Evolutionary conservation across 2,888 invertebrate species (phyloP).

Genomic region (Phlogophora meticulosa): DNA sequence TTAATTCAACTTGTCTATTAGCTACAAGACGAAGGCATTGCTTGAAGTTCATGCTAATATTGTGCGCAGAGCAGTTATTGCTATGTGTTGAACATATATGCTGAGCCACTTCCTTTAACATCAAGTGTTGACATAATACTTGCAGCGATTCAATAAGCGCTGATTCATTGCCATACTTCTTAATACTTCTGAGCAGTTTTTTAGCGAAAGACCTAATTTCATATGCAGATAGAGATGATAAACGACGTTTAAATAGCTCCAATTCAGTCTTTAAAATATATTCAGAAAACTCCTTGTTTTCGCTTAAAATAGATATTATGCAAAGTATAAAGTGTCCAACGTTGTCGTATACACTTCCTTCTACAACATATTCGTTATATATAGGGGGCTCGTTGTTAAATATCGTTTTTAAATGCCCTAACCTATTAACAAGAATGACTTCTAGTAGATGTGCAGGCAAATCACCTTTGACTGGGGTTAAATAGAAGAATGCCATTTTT

Average conservation of each 20-base stretch:
- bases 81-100: constrained; percentile 77
- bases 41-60: constrained; percentile 89
- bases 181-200: constrained; percentile 77
- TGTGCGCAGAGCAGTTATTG: constrained; percentile 73
- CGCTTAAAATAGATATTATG: constrained; percentile 78
- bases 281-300: constrained; percentile 75
- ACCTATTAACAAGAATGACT: constrained; percentile 87
- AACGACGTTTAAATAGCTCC: constrained; percentile 77
- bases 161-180: constrained; percentile 69
- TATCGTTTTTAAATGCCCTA: constrained; percentile 87
- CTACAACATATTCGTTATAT: constrained; percentile 91
- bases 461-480: constrained; percentile 90
- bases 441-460: constrained; percentile 89
- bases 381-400: constrained; percentile 71
- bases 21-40: constrained; percentile 90
- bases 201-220: constrained; percentile 83
- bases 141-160: constrained; percentile 73
- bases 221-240: constrained; percentile 76
- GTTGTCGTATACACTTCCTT: constrained; percentile 91
- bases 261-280: constrained; percentile 82
- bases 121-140: constrained; percentile 78
- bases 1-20: constrained; percentile 88
- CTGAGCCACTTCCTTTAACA: constrained; percentile 80
- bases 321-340: constrained; percentile 91
- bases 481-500: constrained; percentile 91